phyloP scores from a whole-genome alignment of 2,888 invertebrate genomes.

The Creontiades dilutus region DNA sequence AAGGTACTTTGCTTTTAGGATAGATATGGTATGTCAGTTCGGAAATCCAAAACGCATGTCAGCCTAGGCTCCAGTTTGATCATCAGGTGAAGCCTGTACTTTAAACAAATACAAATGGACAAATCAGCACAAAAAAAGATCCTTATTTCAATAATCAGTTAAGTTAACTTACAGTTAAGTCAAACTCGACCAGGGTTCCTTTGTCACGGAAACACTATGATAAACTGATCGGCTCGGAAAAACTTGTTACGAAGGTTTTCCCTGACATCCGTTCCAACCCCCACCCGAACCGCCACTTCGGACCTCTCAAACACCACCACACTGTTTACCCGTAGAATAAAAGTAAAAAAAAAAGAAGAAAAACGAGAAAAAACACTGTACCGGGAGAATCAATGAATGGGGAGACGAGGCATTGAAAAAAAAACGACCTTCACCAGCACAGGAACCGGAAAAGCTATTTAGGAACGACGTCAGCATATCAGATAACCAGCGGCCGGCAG shows the following conservation, averaged over 20 bases:
- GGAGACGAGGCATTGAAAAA: constrained; percentile 56
- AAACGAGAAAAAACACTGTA: constrained; percentile 28
- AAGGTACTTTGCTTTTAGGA: too few relatives aligned
- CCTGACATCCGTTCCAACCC: not conserved
- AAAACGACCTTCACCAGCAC: constrained; percentile 62
- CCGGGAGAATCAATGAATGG: constrained; percentile 69
- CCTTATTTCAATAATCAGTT: too few relatives aligned
- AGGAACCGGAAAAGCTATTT: constrained; percentile 70
- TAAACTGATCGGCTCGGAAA: constrained; percentile 2
- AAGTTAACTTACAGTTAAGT: not conserved
- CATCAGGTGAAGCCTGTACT: too few relatives aligned
- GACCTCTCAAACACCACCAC: constrained; percentile 19
- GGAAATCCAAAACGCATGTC: too few relatives aligned
- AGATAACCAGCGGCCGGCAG: constrained; percentile 60
- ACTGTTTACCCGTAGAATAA: constrained; percentile 36
- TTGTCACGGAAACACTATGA: not conserved
- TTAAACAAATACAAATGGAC: too few relatives aligned
- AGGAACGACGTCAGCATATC: constrained; percentile 71
- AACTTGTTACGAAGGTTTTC: not conserved
- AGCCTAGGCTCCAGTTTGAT: too few relatives aligned
- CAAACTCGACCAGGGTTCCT: not conserved
- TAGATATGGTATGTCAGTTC: too few relatives aligned
- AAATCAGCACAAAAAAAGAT: too few relatives aligned
- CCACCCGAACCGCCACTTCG: not conserved
- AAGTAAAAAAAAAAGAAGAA: not conserved